Evolutionary conservation across 2,113 vertebrate genomes (phyloP).

Genomic region (Rhinolophus ferrumequinum): DNA sequence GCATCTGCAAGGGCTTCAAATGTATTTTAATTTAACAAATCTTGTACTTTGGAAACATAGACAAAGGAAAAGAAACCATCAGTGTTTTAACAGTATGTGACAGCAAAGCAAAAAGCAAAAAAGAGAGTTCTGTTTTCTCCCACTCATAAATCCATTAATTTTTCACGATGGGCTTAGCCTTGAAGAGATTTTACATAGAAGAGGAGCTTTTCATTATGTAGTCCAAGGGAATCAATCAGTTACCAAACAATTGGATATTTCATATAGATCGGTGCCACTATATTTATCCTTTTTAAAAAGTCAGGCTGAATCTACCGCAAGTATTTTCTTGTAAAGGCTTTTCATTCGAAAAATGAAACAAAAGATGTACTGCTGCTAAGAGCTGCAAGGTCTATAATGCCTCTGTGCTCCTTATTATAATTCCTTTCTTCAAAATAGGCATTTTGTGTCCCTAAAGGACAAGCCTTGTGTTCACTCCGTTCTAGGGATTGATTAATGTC

Average conservation of each 20-base stretch:
- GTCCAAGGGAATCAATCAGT: not conserved
- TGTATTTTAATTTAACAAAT: conserved; percentile 1
- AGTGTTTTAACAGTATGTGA: not conserved
- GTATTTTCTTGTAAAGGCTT: conserved; percentile 45
- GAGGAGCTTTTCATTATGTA: conserved; percentile 14
- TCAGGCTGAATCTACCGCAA: not conserved
- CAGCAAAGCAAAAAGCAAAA: not conserved
- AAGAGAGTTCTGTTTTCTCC: conserved; percentile 5
- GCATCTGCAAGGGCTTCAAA: not conserved
- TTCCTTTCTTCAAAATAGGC: conserved; percentile 71
- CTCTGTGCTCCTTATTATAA: conserved; percentile 64
- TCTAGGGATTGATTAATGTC: conserved; percentile 66
- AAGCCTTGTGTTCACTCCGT: conserved; percentile 38
- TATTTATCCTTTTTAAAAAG: conserved; percentile 8
- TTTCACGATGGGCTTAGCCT: conserved; percentile 59
- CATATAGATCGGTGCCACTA: not conserved
- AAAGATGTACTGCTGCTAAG: conserved; percentile 67
- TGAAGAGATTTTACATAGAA: conserved; percentile 42
- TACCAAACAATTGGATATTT: conserved; percentile 55
- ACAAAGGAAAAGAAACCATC: not conserved
- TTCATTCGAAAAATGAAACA: conserved; percentile 71
- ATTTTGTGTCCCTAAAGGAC: conserved; percentile 64
- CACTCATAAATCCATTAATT: conserved; percentile 65
- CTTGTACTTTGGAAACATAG: not conserved
- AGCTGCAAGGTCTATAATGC: conserved; percentile 62